Percentiles rank a stretch among this genome's conserved stretches.
Evolutionary conservation across 2,113 vertebrate genomes (phyloP).

Genomic region (Amphilophus citrinellus): DNA sequence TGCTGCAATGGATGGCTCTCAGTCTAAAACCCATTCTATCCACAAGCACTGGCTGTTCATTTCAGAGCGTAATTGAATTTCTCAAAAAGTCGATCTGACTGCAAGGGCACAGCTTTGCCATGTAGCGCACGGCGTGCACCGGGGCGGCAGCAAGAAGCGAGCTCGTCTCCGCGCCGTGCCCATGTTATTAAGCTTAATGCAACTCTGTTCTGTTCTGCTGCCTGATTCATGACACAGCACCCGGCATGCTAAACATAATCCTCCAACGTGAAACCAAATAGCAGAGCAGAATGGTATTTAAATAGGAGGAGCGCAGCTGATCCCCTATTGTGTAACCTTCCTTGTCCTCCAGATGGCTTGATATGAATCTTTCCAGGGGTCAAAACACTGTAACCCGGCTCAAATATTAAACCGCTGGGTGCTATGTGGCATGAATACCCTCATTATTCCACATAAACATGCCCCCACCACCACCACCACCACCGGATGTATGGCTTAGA

Average conservation of each 20-base stretch:
- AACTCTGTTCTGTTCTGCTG: conserved; percentile 45
- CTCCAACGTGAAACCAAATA: conserved; percentile 68
- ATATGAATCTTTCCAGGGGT: conserved; percentile 57
- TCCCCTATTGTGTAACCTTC: conserved; percentile 69
- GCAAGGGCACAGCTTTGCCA: conserved; percentile 46
- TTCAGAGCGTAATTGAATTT: conserved; percentile 67
- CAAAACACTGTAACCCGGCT: conserved; percentile 47
- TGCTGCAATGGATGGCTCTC: conserved; percentile 55
- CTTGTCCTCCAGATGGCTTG: conserved; percentile 65
- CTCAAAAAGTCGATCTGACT: conserved; percentile 54
- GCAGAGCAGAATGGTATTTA: conserved; percentile 68
- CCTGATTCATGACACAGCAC: conserved; percentile 72
- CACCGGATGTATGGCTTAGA: neutral
- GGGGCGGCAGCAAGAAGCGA: conserved; percentile 10
- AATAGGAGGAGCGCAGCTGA: conserved; percentile 69
- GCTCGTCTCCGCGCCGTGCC: conserved; percentile 35
- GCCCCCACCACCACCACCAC: no score
- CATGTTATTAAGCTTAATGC: conserved; percentile 60
- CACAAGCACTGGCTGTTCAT: conserved; percentile 61
- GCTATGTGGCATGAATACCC: conserved; percentile 31
- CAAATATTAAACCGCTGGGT: conserved; percentile 39
- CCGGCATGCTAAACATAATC: conserved; percentile 70
- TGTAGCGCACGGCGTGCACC: conserved; percentile 8
- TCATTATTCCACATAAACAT: conserved; percentile 30
- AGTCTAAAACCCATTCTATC: conserved; percentile 48